Base-by-base conservation (phyloP, 1,140 invertebrate species). In the Brachionus plicatilis region DNA sequence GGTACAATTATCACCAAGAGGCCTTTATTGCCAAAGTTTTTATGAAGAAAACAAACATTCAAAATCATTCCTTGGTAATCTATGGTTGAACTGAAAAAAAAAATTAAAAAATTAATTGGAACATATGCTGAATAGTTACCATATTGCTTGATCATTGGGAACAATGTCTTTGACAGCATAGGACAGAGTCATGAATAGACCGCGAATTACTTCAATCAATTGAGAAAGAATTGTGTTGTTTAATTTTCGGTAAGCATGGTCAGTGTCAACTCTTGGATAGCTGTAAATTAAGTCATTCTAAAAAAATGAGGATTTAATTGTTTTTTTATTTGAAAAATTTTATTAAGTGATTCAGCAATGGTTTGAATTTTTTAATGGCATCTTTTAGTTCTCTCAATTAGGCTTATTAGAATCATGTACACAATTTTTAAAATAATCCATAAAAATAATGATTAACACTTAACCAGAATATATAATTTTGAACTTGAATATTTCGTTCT, bases 1-100 rank as follows among this genome's bases (percentile, higher is more conserved):
- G 72, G 72, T 2, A 37, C 72, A 20, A 76, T 20, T 3, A 76
- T 24, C 27, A 76, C 72, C 20, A 76, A 11, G 0, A 50, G 43
- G 43, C 72, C 72, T 76, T 76, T 76, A 3, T 53, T 47, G 6
- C 72, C 72, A 50, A 27, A 76, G 50, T 76, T 76, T 14, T 76
- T 27, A 24, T 50, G 17, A 12, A 76, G 27, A 76, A 76, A 76
- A 33, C 72, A 50, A n/a, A 76, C 72, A 76, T 76, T 76, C 2
- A 76, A 76, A 29, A 11, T 14, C 14, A 24, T 24, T 8, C 45
- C 45, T 33, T 50, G 72, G 50, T 50, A 27, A 1, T 76, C 72
- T 11, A 76, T 76, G 24, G 72, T 50, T n/a, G 43, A 76, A 17
- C 68, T 72, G 5, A 43, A 8, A 8, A 72, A 45, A 72, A 3